Evolutionary conservation across 2,888 invertebrate genomes (phyloP).

Genomic region (Mylabris sibirica): DNA sequence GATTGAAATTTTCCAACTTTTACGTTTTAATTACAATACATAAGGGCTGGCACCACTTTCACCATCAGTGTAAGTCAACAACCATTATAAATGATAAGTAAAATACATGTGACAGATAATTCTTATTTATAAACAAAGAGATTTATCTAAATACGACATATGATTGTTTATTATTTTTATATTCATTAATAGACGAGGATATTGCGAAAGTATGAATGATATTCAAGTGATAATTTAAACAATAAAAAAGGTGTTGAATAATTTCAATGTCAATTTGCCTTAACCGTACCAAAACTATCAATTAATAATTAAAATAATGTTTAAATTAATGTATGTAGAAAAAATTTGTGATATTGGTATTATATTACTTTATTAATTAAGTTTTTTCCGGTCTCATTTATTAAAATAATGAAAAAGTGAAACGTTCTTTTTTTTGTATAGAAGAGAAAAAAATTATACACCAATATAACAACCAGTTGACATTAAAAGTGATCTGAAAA

Average conservation of each 20-base stretch:
- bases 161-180: background rate
- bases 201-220: slow-evolving; percentile 10
- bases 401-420: background rate
- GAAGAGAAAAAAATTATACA: background rate
- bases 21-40: too few relatives aligned
- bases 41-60: too few relatives aligned
- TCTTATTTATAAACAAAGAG: background rate
- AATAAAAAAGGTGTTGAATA: background rate
- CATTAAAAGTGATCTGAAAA: slow-evolving; percentile 11
- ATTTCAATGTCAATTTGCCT: slow-evolving; percentile 9
- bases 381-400: too few relatives aligned
- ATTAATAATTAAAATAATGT: background rate
- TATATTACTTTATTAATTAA: too few relatives aligned
- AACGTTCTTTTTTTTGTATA: background rate
- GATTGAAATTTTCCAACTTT: too few relatives aligned
- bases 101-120: background rate
- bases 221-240: background rate
- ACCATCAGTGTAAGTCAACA: background rate
- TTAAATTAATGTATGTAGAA: background rate
- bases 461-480: background rate
- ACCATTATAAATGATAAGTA: background rate
- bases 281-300: background rate
- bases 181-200: background rate
- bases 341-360: too few relatives aligned
- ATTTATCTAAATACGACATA: background rate